Conservation (phyloP, 2,888 invertebrate species). For the Nephrotoma appendiculata region DNA sequence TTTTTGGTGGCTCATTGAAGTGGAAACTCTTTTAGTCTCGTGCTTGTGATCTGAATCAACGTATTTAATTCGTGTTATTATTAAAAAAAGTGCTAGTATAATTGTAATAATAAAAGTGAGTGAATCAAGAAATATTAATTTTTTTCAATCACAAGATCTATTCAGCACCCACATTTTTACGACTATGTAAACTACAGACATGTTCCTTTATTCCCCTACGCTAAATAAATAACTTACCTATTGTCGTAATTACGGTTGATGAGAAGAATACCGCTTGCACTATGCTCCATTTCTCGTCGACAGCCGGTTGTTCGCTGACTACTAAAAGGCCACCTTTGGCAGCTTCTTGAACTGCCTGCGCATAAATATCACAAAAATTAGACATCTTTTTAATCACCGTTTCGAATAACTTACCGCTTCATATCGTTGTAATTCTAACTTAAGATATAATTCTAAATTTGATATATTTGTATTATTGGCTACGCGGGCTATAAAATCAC, state of each 20-base stretch:
- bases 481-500: conserved; percentile 42
- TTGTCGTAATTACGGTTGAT: conserved; percentile 80
- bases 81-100: too few relatives aligned
- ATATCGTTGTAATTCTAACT: conserved; percentile 36
- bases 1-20: too few relatives aligned
- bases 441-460: conserved; percentile 41
- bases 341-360: conserved; percentile 51
- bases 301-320: conserved; percentile 36
- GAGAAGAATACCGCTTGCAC: conserved; percentile 78
- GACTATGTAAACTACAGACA: too few relatives aligned
- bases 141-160: too few relatives aligned
- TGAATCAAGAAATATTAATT: too few relatives aligned
- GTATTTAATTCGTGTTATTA: too few relatives aligned
- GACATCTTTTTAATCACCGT: conserved; percentile 8
- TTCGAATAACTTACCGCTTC: conserved; percentile 29
- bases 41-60: too few relatives aligned
- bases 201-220: conserved; percentile 2
- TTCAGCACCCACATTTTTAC: too few relatives aligned
- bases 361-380: conserved; percentile 6
- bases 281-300: conserved; percentile 60
- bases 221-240: conserved; percentile 42
- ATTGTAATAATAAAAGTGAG: too few relatives aligned
- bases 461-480: conserved; percentile 42
- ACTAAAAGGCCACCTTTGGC: conserved; percentile 51
- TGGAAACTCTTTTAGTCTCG: too few relatives aligned